A percentile compares a stretch with the other conserved stretches of the same genome.
These are phyloP conservation scores for Phengaris alcon DNA, from an alignment of 2,888 invertebrate genomes.

Conservation along the genomic window DNA sequence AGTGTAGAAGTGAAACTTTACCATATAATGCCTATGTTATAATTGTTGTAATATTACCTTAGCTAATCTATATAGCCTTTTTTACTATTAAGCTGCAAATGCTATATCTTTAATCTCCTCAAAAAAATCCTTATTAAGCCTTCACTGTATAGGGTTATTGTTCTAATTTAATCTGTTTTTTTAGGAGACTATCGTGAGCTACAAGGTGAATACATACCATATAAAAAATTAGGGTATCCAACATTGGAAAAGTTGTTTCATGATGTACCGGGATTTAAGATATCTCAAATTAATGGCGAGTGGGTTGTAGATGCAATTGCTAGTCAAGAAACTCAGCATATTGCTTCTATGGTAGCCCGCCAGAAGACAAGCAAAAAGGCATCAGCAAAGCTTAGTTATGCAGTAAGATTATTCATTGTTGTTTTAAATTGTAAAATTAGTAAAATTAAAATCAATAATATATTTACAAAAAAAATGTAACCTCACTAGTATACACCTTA, in stretches of 20 bases:
- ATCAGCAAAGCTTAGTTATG: conserved; percentile 54
- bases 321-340: conserved; percentile 80
- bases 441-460: conserved; percentile 7
- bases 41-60: too few species aligned
- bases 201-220: conserved; percentile 83
- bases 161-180: conserved; percentile 29
- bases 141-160: too few species aligned
- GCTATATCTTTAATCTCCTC: too few species aligned
- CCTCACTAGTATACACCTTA: too few species aligned
- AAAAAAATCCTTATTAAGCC: too few species aligned
- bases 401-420: conserved; percentile 46
- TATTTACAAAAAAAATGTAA: too few species aligned
- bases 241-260: conserved; percentile 80
- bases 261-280: conserved; percentile 78
- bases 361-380: conserved; percentile 69
- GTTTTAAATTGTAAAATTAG: conserved; percentile 4
- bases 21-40: too few species aligned
- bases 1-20: too few species aligned
- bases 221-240: conserved; percentile 77
- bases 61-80: too few species aligned
- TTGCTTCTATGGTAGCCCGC: conserved; percentile 73
- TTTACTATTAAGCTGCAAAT: too few species aligned
- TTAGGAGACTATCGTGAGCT: conserved; percentile 81
- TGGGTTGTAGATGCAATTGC: conserved; percentile 79
- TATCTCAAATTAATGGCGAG: conserved; percentile 74